phyloP scores from a whole-genome alignment of 1,140 invertebrate genomes.

The Helicoverpa armigera region DNA sequence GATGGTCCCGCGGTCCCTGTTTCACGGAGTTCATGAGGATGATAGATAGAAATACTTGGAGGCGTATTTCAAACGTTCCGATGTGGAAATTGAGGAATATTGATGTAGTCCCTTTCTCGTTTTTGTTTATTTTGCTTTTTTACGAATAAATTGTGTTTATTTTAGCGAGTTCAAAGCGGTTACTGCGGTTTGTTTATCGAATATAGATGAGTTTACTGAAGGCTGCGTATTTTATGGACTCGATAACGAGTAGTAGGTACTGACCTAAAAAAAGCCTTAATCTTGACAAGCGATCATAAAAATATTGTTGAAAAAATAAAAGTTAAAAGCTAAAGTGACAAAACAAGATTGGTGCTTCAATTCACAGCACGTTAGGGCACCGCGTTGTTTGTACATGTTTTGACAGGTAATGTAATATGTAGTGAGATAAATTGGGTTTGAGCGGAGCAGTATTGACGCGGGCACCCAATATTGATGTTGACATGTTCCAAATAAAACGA shows the following conservation, averaged over 20 bases:
- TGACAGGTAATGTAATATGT: conserved; percentile 73
- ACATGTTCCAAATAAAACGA: conserved; percentile 55
- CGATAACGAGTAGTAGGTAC: background rate
- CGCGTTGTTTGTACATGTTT: conserved; percentile 65
- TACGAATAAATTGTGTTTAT: conserved; percentile 51
- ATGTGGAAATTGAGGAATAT: conserved; percentile 60
- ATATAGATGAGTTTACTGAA: conserved; percentile 6
- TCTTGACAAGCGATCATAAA: background rate
- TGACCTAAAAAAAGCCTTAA: background rate
- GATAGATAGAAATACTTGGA: conserved; percentile 70
- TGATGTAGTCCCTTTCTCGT: conserved; percentile 53
- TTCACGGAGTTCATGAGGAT: conserved; percentile 64
- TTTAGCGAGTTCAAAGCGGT: conserved; percentile 19
- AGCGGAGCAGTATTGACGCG: conserved; percentile 53
- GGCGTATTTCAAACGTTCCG: conserved; percentile 51
- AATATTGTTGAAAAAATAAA: background rate
- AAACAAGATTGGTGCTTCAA: conserved; percentile 53
- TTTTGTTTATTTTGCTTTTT: conserved; percentile 53
- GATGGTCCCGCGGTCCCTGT: conserved; percentile 66
- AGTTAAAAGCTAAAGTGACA: conserved; percentile 4
- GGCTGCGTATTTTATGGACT: background rate
- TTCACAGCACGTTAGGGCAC: conserved; percentile 52
- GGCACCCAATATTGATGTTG: conserved; percentile 60
- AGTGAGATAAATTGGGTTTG: conserved; percentile 70
- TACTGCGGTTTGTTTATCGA: conserved; percentile 10